These are phyloP conservation scores for Mythimna albipuncta DNA, from an alignment of 2,888 invertebrate species.

Conservation along the genomic window DNA sequence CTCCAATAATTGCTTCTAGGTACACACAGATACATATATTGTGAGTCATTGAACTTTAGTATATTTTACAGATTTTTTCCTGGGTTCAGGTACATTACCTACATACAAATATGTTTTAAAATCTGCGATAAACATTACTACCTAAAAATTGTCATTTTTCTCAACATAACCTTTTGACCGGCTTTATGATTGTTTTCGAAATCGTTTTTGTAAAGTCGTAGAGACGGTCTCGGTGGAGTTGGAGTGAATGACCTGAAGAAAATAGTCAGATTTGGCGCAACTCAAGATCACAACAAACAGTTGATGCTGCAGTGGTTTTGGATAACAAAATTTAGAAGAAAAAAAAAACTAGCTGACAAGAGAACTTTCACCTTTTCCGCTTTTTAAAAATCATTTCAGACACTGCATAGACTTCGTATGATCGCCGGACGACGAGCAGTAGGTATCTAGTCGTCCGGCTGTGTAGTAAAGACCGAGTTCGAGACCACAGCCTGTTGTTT, in stretches of 20 bases:
- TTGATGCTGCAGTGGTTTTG: background rate
- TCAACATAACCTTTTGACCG: background rate
- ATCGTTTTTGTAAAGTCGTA: background rate
- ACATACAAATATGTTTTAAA: conserved; percentile 8
- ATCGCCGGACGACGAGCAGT: too few species aligned
- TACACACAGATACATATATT: background rate
- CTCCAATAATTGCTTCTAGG: conserved; percentile 19
- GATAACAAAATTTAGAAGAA: too few species aligned
- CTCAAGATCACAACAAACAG: background rate
- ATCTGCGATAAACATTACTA: background rate
- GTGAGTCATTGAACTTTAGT: conserved; percentile 24
- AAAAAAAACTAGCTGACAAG: too few species aligned
- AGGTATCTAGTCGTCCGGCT: too few species aligned
- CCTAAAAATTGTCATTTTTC: background rate
- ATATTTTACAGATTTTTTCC: conserved; percentile 24
- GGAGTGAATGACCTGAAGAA: background rate
- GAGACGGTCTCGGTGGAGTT: background rate
- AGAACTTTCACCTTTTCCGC: too few species aligned
- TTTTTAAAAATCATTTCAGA: too few species aligned
- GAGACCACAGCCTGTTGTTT: too few species aligned
- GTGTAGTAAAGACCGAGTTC: too few species aligned
- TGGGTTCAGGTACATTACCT: conserved; percentile 32
- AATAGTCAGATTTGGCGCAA: background rate
- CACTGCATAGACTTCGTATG: too few species aligned
- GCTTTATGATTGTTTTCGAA: background rate